Percentiles rank a stretch among this genome's conserved stretches.
Evolutionary conservation across 2,113 vertebrate species (phyloP).

Genomic region (Columba livia): DNA sequence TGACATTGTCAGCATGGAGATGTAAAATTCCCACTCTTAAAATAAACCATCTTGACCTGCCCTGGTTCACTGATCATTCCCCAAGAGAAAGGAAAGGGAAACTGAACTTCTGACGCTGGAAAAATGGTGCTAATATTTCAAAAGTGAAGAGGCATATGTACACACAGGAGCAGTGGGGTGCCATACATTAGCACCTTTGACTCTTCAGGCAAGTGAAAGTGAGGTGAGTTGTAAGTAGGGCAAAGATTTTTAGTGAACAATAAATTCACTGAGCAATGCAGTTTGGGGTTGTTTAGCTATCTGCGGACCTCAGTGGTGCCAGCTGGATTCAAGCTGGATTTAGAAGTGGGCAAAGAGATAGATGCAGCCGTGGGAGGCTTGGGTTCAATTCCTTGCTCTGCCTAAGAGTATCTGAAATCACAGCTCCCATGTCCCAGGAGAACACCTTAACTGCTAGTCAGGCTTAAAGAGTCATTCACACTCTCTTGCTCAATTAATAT

Average conservation of each 20-base stretch:
- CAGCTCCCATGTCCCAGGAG: conserved; percentile 43
- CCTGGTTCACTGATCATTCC: neutral
- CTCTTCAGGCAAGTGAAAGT: neutral
- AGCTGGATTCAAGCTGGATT: neutral
- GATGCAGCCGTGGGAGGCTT: neutral
- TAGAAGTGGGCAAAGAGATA: neutral
- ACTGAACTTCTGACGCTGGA: neutral
- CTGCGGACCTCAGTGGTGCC: neutral
- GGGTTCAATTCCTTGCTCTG: conserved; percentile 35
- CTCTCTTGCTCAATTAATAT: conserved; percentile 69
- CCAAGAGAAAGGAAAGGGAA: neutral
- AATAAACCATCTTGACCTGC: neutral
- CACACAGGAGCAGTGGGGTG: neutral
- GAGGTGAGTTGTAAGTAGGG: neutral
- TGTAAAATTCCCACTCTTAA: neutral
- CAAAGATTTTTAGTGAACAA: neutral
- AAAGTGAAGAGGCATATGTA: neutral
- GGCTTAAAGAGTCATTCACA: conserved; percentile 65
- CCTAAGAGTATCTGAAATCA: conserved; percentile 34
- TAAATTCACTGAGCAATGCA: neutral
- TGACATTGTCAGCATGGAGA: rapidly evolving
- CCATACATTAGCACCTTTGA: neutral
- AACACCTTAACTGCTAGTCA: conserved; percentile 47
- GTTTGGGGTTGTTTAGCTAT: neutral
- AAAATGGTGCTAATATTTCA: neutral